Percentiles rank a stretch among this genome's conserved stretches.
Conservation (phyloP, 2,797 vertebrate species). For the Anas bahamensis region DNA sequence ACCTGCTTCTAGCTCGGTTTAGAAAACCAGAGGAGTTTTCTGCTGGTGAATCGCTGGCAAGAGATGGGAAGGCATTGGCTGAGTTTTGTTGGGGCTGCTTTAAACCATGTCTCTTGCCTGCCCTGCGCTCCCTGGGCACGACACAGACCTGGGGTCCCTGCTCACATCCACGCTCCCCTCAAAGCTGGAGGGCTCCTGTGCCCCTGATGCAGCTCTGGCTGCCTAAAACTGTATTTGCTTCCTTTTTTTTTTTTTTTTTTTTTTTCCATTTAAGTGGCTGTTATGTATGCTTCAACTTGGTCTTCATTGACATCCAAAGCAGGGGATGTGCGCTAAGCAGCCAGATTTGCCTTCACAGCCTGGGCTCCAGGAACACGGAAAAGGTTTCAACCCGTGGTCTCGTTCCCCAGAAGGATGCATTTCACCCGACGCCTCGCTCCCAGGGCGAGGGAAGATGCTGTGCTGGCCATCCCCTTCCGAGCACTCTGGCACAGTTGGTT, state of each 20-base stretch:
- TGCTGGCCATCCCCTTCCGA: slow-evolving; percentile 26
- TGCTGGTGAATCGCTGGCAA: neutral
- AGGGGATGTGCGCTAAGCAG: neutral
- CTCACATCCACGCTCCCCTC: accelerated
- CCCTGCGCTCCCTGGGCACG: neutral
- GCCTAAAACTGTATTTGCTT: neutral
- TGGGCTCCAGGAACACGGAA: neutral
- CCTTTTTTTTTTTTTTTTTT: neutral
- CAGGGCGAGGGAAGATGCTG: slow-evolving; percentile 41
- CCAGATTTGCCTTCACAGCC: neutral
- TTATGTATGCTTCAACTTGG: neutral
- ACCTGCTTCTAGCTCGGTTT: neutral
- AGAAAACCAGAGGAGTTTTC: neutral
- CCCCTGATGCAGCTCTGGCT: neutral
- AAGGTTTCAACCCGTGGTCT: neutral
- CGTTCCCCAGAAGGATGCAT: neutral
- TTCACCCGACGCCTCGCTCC: neutral
- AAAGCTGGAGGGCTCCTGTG: neutral
- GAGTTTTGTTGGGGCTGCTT: neutral
- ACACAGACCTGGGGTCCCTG: neutral
- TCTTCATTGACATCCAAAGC: neutral
- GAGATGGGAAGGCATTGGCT: neutral
- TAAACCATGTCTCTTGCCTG: neutral
- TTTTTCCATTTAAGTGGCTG: neutral
- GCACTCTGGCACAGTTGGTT: slow-evolving; percentile 41